Conservation (phyloP, 2,113 vertebrate species). For the Eptesicus fuscus region DNA sequence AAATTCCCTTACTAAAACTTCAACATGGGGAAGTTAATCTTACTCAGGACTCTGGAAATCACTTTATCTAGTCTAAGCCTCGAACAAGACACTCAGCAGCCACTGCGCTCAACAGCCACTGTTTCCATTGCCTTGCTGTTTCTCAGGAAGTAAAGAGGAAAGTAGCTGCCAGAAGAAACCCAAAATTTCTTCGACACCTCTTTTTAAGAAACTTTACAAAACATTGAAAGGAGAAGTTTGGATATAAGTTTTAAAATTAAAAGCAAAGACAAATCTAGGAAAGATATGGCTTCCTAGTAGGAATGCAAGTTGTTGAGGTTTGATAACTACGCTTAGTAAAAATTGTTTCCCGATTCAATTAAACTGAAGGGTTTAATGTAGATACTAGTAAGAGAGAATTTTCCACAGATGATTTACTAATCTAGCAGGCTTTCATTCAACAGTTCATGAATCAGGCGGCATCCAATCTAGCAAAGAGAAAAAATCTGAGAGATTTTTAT, state of each 20-base stretch:
- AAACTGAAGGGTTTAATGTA: background rate
- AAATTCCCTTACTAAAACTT: background rate
- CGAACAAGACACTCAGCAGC: background rate
- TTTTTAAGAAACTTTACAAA: background rate
- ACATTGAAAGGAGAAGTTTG: background rate
- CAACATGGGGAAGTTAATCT: background rate
- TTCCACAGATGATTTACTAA: background rate
- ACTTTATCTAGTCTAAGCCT: background rate
- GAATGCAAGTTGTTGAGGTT: background rate
- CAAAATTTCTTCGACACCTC: background rate
- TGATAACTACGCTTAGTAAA: background rate
- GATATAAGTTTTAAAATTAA: background rate
- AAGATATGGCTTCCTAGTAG: background rate
- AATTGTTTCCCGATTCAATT: background rate
- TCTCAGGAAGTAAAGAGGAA: background rate
- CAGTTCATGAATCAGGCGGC: background rate
- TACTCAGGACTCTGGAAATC: too few relatives aligned
- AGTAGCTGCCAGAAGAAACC: background rate
- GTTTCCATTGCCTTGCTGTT: background rate
- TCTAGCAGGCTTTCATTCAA: background rate
- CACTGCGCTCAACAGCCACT: background rate
- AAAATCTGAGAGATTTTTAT: background rate
- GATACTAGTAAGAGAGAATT: background rate
- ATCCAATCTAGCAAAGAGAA: background rate
- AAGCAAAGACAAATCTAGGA: background rate